Evolutionary conservation across 2,113 vertebrate genomes (phyloP), one percentile per base, ranked within the genome.

Genomic region (Poeciliopsis retropinna): DNA sequence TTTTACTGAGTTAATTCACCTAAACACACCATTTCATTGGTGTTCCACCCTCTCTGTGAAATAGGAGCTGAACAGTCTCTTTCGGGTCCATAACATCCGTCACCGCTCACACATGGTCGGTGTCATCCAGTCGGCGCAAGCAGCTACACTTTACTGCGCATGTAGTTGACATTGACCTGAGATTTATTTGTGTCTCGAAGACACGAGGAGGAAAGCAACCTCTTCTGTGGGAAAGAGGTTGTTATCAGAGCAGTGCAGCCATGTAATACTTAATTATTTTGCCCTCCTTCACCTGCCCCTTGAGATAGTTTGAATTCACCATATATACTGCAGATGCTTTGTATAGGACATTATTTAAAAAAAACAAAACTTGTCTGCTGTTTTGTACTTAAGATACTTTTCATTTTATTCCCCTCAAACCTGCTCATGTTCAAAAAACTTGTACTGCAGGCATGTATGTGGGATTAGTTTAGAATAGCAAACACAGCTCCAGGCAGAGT

Each of bases 141-240:
- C 64, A 51, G 34, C 72, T 83, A 37, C 61, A 67, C 60, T 57
- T 60, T 19, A 54, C 62, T 54, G 22, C 30, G 31, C 5, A 62
- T 83, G 84, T 83, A 75, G 81, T 74, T 80, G 82, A 81, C 73
- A 62, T 34, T 54, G 79, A 81, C 78, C 79, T 10, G 66, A 82
- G 78, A 88, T 87, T 88, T 76, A 78, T 86, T 84, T 82, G 34
- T 4, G 61, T 75, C 72, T 72, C 76, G 73, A 88, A 87, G 84
- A 82, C 79, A 74, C 70, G 81, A 85, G 73, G 70, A 75, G 79
- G 83, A 75, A 78, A 60, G 75, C 67, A 71, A 78, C 75, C 85
- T 89, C 81, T 88, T 78, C 76, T 80, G 64, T n/a, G 67, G 76
- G 77, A 74, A 76, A 70, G 47, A 25, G 44, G 68, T 64, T 78